Percentiles rank a stretch among this genome's conserved stretches.
These are phyloP conservation scores for Papilio machaon DNA, from an alignment of 1,140 invertebrate species.

Conservation along the genomic window DNA sequence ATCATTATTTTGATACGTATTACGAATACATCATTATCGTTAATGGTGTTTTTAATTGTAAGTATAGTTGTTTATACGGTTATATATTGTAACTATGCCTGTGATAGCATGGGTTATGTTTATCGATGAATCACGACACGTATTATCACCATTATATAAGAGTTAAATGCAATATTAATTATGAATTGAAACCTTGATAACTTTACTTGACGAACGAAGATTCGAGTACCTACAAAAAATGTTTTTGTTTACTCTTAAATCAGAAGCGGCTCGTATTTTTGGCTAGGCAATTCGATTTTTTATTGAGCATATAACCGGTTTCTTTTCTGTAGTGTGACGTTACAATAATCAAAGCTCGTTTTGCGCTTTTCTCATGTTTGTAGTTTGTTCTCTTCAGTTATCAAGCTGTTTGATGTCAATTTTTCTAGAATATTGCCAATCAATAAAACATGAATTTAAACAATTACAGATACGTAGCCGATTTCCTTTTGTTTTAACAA, in stretches of 20 bases:
- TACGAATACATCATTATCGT: constrained; percentile 13
- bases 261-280: background rate
- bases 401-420: background rate
- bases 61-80: background rate
- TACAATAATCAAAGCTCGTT: background rate
- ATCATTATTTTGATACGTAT: background rate
- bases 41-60: constrained; percentile 13
- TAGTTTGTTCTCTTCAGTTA: background rate
- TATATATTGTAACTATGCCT: background rate
- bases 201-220: background rate
- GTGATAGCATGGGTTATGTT: constrained; percentile 8
- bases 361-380: background rate
- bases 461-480: background rate
- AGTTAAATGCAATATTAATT: constrained; percentile 9
- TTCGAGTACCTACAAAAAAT: background rate
- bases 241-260: background rate
- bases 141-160: constrained; percentile 2
- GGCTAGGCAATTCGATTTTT: background rate
- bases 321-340: background rate
- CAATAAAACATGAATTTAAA: background rate
- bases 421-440: background rate
- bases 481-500: constrained; percentile 3
- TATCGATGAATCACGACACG: constrained; percentile 17
- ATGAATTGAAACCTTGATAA: background rate
- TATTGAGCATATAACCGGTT: background rate